Evolutionary conservation across 2,888 invertebrate genomes (phyloP).

Genomic region (Drosophila neoperkinsi): DNA sequence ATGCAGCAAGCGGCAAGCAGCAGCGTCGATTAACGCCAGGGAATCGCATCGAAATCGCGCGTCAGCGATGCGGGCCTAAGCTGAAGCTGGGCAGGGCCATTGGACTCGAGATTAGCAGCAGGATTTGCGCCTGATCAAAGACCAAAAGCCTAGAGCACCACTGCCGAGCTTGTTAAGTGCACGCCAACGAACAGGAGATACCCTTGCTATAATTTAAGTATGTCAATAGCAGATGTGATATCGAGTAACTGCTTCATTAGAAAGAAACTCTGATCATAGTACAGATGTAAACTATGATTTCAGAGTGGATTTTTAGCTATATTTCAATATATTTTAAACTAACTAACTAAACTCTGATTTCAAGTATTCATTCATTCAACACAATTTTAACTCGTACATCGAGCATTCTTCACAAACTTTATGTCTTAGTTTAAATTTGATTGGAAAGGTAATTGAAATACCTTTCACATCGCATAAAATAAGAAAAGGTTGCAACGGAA

Average conservation of each 20-base stretch:
- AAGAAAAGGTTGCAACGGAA: background rate
- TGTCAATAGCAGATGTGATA: background rate
- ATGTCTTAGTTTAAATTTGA: background rate
- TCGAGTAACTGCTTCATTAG: background rate
- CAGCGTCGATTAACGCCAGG: constrained; percentile 54
- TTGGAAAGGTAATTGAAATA: background rate
- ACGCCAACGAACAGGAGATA: background rate
- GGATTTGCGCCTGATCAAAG: constrained; percentile 73
- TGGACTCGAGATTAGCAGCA: constrained; percentile 74
- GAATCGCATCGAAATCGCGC: constrained; percentile 56
- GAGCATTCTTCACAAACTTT: background rate
- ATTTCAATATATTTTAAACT: background rate
- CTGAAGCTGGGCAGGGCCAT: constrained; percentile 51
- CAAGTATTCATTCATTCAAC: background rate
- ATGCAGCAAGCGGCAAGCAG: constrained; percentile 8
- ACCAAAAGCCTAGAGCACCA: constrained; percentile 57
- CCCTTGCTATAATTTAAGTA: background rate
- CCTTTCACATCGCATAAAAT: background rate
- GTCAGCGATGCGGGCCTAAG: constrained; percentile 59
- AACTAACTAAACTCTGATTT: background rate
- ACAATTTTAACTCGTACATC: background rate
- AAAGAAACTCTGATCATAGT: background rate
- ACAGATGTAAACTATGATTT: background rate
- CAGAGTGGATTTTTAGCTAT: too few relatives aligned
- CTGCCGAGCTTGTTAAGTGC: constrained; percentile 4